Evolutionary conservation across 2,113 vertebrate genomes (phyloP).

Genomic region (Upupa epops): DNA sequence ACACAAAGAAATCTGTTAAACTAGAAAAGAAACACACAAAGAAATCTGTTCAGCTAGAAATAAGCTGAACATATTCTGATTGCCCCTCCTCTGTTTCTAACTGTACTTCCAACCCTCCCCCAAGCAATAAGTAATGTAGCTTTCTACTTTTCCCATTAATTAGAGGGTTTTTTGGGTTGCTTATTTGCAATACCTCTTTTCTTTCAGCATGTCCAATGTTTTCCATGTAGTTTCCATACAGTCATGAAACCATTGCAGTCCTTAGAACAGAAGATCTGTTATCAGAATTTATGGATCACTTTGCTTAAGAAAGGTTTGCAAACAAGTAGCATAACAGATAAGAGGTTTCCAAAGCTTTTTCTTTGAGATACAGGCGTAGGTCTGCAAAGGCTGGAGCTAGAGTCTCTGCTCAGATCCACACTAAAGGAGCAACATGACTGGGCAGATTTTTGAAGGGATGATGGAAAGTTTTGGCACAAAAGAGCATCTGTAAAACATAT

Average conservation of each 20-base stretch:
- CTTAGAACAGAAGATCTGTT: background rate
- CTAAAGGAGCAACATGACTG: background rate
- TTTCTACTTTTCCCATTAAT: background rate
- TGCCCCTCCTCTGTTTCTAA: background rate
- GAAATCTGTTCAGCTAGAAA: constrained; percentile 12
- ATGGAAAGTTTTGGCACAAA: background rate
- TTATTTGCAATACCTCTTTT: background rate
- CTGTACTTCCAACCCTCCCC: background rate
- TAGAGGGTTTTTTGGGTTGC: background rate
- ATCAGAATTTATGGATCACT: background rate
- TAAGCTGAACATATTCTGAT: constrained; percentile 1
- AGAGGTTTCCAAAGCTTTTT: background rate
- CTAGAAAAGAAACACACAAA: background rate
- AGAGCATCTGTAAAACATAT: background rate
- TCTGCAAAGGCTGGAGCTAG: background rate
- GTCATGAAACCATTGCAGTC: background rate
- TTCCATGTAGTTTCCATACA: background rate
- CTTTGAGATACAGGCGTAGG: background rate
- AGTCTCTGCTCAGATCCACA: background rate
- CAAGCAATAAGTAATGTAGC: background rate
- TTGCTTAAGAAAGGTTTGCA: background rate
- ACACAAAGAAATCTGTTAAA: background rate
- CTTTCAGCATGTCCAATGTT: background rate
- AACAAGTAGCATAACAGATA: background rate
- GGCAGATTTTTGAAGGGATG: background rate